These are phyloP conservation scores for Brachionus asplanchnoidis DNA, from an alignment of 1,140 invertebrate species.

Conservation along the genomic window DNA sequence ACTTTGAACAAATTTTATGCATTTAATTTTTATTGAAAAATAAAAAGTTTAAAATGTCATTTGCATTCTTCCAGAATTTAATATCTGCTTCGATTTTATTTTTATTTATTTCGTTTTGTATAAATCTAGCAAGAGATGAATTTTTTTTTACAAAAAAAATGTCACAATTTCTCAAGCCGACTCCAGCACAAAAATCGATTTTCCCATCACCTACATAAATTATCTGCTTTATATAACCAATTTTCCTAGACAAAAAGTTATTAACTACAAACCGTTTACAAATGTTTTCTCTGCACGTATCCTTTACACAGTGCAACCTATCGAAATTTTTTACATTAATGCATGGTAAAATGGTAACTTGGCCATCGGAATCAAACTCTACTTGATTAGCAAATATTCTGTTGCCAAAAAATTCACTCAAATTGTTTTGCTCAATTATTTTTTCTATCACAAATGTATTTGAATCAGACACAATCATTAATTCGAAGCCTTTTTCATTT, in stretches of 20 bases:
- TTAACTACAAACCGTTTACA: background rate
- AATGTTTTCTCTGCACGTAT: background rate
- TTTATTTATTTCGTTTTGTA: background rate
- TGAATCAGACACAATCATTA: background rate
- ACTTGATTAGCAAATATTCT: background rate
- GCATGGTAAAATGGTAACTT: background rate
- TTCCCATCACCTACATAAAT: constrained; percentile 13
- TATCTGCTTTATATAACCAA: background rate
- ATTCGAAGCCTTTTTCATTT: background rate
- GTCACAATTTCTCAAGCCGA: background rate
- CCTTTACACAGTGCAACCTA: background rate
- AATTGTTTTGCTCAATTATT: background rate
- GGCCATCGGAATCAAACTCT: background rate
- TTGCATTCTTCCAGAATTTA: background rate
- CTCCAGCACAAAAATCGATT: constrained; percentile 13
- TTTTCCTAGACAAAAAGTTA: background rate
- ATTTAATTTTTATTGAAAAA: background rate
- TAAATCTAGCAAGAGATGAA: background rate
- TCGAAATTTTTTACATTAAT: background rate
- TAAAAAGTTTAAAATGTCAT: background rate
- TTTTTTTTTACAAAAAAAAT: constrained; percentile 33
- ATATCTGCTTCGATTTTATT: constrained; percentile 1
- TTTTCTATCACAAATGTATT: background rate
- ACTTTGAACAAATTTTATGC: too few relatives aligned
- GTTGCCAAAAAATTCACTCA: background rate